These are phyloP conservation scores for Xiphophorus maculatus DNA, from an alignment of 2,113 vertebrate genomes.

Conservation along the genomic window DNA sequence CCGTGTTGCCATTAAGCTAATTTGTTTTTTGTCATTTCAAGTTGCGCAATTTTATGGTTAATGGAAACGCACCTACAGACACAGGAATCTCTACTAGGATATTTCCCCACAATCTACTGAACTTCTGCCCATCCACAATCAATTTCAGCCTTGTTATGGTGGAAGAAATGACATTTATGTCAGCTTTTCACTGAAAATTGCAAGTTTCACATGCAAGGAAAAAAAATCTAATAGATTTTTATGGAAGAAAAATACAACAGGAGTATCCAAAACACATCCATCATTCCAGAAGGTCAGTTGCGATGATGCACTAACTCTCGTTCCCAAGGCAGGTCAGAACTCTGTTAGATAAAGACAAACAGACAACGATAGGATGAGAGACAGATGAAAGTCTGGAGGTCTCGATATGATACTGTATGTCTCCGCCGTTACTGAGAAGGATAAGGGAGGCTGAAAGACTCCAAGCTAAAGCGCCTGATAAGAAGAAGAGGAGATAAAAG, in stretches of 20 bases:
- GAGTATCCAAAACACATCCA: neutral
- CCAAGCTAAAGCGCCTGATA: conserved; percentile 58
- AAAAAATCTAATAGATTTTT: neutral
- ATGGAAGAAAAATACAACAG: neutral
- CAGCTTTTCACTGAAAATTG: neutral
- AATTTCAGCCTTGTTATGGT: neutral
- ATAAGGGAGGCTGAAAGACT: conserved; percentile 53
- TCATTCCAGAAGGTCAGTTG: neutral
- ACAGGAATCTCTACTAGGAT: neutral
- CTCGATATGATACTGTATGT: conserved; percentile 35
- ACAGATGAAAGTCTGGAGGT: conserved; percentile 41
- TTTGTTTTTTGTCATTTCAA: too few species aligned
- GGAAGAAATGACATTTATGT: neutral
- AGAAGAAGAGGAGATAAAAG: conserved; percentile 54
- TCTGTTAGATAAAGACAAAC: conserved; percentile 23
- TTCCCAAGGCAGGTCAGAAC: neutral
- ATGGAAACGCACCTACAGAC: too few species aligned
- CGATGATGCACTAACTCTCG: neutral
- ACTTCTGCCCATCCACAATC: neutral
- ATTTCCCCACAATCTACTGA: neutral
- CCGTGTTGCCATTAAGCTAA: too few species aligned
- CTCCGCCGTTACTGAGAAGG: conserved; percentile 44
- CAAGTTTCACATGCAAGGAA: neutral
- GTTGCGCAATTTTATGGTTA: too few species aligned
- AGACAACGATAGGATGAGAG: conserved; percentile 21